A percentile compares a stretch with the other conserved stretches of the same genome.
These are phyloP conservation scores for Chaetodon trifascialis DNA, from an alignment of 2,113 vertebrate species.

Conservation along the genomic window DNA sequence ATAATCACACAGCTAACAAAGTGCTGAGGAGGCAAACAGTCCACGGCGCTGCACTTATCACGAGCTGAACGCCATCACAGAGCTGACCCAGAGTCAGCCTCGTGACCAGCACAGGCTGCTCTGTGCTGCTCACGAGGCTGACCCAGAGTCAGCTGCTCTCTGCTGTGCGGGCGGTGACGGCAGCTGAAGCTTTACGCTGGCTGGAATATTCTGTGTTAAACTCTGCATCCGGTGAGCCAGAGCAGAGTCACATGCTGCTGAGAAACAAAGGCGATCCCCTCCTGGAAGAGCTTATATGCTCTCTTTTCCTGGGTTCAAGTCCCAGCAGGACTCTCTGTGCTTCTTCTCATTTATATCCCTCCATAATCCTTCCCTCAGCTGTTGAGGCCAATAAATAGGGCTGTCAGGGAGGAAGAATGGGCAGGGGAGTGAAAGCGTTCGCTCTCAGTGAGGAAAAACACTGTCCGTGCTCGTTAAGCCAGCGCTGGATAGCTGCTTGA, in stretches of 20 bases:
- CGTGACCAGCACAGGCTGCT: no score
- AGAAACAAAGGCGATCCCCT: constrained; percentile 17
- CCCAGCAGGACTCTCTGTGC: constrained; percentile 57
- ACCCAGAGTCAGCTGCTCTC: neutral
- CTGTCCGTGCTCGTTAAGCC: constrained; percentile 19
- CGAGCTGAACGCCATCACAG: no score
- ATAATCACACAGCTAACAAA: constrained; percentile 20
- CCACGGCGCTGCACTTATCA: constrained; percentile 7
- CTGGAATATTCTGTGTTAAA: constrained; percentile 5
- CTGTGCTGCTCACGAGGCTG: no score
- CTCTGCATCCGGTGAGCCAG: neutral
- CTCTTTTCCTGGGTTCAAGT: constrained; percentile 37
- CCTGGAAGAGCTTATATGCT: constrained; percentile 27
- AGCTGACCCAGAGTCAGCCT: no score
- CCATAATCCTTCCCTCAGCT: constrained; percentile 66
- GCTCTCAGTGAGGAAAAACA: constrained; percentile 16
- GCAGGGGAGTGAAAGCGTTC: constrained; percentile 37
- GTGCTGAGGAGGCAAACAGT: constrained; percentile 22
- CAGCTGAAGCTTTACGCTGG: neutral
- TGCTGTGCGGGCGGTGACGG: neutral
- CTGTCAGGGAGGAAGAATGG: constrained; percentile 47
- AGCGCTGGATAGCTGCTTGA: constrained; percentile 18
- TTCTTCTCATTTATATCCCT: constrained; percentile 53
- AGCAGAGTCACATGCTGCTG: constrained; percentile 17
- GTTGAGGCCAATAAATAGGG: constrained; percentile 54